Evolutionary conservation across 2,113 vertebrate genomes (phyloP).

Genomic region (Protomyctophum bolini): DNA sequence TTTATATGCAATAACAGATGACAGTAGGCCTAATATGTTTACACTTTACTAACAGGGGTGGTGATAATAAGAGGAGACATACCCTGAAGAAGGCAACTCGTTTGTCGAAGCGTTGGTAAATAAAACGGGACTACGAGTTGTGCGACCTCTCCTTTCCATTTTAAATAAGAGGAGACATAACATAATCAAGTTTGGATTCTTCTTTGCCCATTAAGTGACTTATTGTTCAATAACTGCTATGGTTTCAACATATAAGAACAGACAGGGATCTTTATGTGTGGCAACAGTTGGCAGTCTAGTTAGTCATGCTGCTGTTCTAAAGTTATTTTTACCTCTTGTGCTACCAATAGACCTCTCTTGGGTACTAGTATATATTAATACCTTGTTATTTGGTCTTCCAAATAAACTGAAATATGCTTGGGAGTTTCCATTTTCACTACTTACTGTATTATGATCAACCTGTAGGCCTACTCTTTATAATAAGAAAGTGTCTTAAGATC

Average conservation of each 20-base stretch:
- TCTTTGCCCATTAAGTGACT: not conserved
- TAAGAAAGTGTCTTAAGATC: not conserved
- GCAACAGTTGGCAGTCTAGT: constrained; percentile 24
- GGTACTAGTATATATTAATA: constrained; percentile 9
- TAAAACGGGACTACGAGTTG: not conserved
- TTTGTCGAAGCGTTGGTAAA: not conserved
- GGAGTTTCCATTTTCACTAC: not conserved
- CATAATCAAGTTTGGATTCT: not conserved
- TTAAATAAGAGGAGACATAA: not conserved
- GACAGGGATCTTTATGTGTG: not conserved
- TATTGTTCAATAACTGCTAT: not conserved
- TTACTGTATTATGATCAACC: not conserved
- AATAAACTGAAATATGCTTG: not conserved
- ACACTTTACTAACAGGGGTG: not conserved
- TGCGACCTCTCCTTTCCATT: too few species aligned
- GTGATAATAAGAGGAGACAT: not conserved
- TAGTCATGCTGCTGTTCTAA: not conserved
- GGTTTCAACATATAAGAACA: not conserved
- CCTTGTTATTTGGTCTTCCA: not conserved
- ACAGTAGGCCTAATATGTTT: not conserved
- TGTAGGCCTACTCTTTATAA: not conserved
- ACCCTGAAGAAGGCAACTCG: not conserved
- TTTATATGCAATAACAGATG: not conserved
- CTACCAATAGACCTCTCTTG: constrained; percentile 34
- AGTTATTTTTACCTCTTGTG: constrained; percentile 61